Evolutionary conservation across 2,888 invertebrate species (phyloP), one percentile per base, ranked within the genome.

Genomic region (Mystacides longicornis): DNA sequence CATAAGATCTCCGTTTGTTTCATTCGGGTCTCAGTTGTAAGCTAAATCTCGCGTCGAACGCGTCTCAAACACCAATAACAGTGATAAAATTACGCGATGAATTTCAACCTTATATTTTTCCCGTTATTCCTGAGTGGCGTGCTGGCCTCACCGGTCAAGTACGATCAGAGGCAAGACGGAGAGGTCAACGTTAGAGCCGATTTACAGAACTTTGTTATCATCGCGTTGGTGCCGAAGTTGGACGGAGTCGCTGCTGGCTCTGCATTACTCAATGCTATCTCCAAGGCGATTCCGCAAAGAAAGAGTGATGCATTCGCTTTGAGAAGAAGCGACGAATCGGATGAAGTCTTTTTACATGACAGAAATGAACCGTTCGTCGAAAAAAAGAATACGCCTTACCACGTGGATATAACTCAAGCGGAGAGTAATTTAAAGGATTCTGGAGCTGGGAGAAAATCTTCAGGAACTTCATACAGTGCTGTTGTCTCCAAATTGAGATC

Each of bases 81-180:
- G 20, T 14, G 3, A 21, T 11, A 11, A 22, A 48, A 19, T 23
- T 46, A 23, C 42, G 22, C 51, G 31, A 60, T 60, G 60, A 55
- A 60, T 37, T 33, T 46, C 31, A 16, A 56, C 5, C 57, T 48
- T 31, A 21, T 7, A 4, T 7, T 57, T 16, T 49, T 59, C 46
- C 49, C 57, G 54, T 51, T 55, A 43, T 21, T 74, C 56, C 67
- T 67, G 60, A 68, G 68, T 62, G 67, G 71, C 61, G 68, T 69
- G 54, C 63, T 66, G 54, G 66, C 64, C 16, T 64, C 70, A 11
- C 72, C 76, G 11, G 65, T 67, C 47, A 67, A 65, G 37, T 82
- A 81, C 72, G 83, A 90, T 68, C 87, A 89, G 66, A 78, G 87
- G 1, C 89, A 90, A 68, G 85, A 87, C 55, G 89, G 90, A n/a